Evolutionary conservation across 53 echinoderm and acorn worm genomes (phyloP), one percentile per base, ranked within the genome.

Genomic region (Arbacia lixula): DNA sequence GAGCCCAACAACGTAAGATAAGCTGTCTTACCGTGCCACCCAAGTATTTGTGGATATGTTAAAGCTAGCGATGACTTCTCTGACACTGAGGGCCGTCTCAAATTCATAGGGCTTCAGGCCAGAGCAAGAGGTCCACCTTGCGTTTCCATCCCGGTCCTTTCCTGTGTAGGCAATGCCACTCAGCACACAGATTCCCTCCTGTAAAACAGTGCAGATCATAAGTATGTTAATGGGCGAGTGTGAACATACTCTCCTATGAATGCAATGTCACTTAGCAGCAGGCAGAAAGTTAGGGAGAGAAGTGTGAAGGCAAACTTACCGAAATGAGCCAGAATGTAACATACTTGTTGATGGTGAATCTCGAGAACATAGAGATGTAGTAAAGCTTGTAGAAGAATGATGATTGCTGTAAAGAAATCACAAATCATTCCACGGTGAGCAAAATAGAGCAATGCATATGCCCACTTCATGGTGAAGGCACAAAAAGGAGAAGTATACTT

Each of bases 131-230:
- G 90, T 87, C 92, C 92, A 94, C 22, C 86, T 90, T 39, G 92
- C 83, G 28, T 90, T 85, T 32, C 92, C 92, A 30, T 83, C 64
- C 38, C 87, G 60, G 76, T 96, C 97, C 11, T 87, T 87, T 3
- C 97, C 97, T 40, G 91, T 86, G 79, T 94, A 96, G 0, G 81
- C 86, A 22, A 96, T 31, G 25, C 97, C 97, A 49, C 88, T 91
- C 72, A 91, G 52, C 9, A 96, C 90, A 61, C 97, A 96, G 19
- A 86, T 66, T 6, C 93, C 87, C 50, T 96, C 97, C 97, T 96
- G 64, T 0, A 86, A 11, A 22, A 49, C 56, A 12, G n/a, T n/a
- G n/a, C n/a, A n/a, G n/a, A n/a, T n/a, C n/a, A n/a, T n/a, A n/a
- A n/a, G n/a, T n/a, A n/a, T n/a, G n/a, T n/a, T n/a, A n/a, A n/a